Evolutionary conservation across 1,140 invertebrate genomes (phyloP), one percentile per base, ranked within the genome.

Genomic region (Caerostris extrusa): DNA sequence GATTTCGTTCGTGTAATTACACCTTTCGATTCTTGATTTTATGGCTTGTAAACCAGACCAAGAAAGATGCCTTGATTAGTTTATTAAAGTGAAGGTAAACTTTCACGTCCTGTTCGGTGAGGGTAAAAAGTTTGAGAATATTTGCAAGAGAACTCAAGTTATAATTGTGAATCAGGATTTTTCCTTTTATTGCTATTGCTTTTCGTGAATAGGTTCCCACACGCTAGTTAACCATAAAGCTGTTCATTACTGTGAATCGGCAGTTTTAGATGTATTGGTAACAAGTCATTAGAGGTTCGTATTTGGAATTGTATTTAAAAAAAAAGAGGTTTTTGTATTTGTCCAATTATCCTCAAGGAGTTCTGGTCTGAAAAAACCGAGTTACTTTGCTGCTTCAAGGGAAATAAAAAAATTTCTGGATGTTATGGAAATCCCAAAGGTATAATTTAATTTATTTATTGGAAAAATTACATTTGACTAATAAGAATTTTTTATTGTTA

Each of bases 221-320:
- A 90, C 87, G 87, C 87, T 69, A 69, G 61, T 8, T 71, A 55
- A 17, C 87, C 87, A 90, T 90, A 90, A 90, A 90, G 87, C 56
- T 19, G 56, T 56, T 57, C 53, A 83, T 83, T 83, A 83, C 34
- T 12, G 7, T 7, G 34, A 5, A 77, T 77, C 82, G 55, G 53
- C 56, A 57, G 56, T 83, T 83, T 83, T 6, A 83, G 55, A 57
- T 57, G 53, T 57, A 8, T 57, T 6, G 53, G 12, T n/a, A 57
- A 34, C 6, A 17, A 57, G 34, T 17, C 57, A 83, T 83, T 83
- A n/a, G 14, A 3, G 17, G 19, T 58, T 58, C 5, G 34, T 12
- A 57, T n/a, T n/a, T 7, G 34, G 3, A 50, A 50, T 8, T 7
- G 14, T 12, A n/a, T n/a, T n/a, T n/a, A n/a, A 50, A 50, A 77